Base-by-base conservation (phyloP, 2,888 invertebrate species). In the Tethea ocularis region DNA sequence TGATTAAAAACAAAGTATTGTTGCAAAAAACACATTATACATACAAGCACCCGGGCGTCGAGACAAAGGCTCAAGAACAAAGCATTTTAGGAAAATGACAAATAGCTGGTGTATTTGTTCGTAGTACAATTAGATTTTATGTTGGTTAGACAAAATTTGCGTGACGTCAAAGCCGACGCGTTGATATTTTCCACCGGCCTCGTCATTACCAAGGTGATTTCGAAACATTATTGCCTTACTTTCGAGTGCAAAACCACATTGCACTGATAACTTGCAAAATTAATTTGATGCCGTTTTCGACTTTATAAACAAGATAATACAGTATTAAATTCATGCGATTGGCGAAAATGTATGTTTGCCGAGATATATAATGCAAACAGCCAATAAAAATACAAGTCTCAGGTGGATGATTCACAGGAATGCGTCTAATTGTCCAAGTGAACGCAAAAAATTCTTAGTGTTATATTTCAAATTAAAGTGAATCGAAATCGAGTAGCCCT, bases 351-450 rank as follows among this genome's bases (percentile, higher is more conserved):
- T 82, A 80, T 83, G 74, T 80, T 82, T 75, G 82, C 71, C 71
- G 72, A 80, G 82, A 86, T 83, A 83, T 80, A 74, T 83, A 87
- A 83, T 84, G 86, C 84, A 85, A 88, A 87, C 84, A 80, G 75
- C 83, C 84, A 88, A 88, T 89, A 89, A 89, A 88, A 88, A 86
- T 86, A 83, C 82, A 82, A 81, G 87, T 86, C 87, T 83, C 87
- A 88, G 83, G 77, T 89, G 89, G 87, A 84, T 89, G 90, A 88
- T 72, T 90, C 90, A 88, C 81, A 81, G 86, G 89, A 88, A 91
- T 89, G 88, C 82, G 80, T 85, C 87, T 90, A 89, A 90, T 89
- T 89, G 80, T 87, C 77, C 80, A 80, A 80, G 82, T 83, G 84
- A 83, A 83, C 78, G 85, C 80, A 80, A 86, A 82, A 80, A 80